Conservation (phyloP, 2,888 invertebrate species). For the Megalurothrips usitatus region DNA sequence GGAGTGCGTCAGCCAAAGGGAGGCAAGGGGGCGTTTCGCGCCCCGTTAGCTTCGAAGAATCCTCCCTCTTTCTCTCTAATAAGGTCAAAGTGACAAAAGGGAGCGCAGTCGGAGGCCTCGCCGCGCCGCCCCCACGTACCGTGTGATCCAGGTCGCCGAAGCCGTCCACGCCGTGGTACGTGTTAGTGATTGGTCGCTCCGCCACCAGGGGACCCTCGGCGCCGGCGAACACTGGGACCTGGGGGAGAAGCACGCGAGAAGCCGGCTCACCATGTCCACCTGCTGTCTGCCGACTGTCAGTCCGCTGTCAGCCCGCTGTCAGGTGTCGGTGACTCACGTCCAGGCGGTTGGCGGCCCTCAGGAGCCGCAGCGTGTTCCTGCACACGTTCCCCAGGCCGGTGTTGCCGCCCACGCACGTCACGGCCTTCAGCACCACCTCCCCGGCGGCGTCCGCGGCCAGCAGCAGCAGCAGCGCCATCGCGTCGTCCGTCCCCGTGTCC, state of each 20-base stretch:
- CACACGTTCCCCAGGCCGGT: slow-evolving; percentile 63
- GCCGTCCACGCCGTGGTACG: background rate
- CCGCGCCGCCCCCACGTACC: slow-evolving; percentile 43
- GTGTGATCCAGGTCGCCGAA: slow-evolving; percentile 42
- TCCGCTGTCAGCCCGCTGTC: too few species aligned
- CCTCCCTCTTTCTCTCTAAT: too few species aligned
- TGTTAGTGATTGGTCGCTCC: background rate
- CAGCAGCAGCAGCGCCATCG: slow-evolving; percentile 56
- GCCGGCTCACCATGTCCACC: too few species aligned
- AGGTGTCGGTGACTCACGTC: slow-evolving; percentile 56
- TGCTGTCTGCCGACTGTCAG: too few species aligned
- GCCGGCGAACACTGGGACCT: slow-evolving; percentile 38
- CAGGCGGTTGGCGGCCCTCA: slow-evolving; percentile 55
- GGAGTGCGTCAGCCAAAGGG: background rate
- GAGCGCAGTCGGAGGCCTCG: too few species aligned
- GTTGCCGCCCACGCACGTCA: slow-evolving; percentile 74
- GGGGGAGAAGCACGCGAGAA: too few species aligned
- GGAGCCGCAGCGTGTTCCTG: slow-evolving; percentile 63
- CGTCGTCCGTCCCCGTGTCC: slow-evolving; percentile 63
- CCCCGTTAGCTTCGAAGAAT: too few species aligned
- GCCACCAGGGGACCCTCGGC: slow-evolving; percentile 30
- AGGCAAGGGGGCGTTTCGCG: background rate
- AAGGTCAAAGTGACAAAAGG: background rate
- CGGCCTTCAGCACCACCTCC: slow-evolving; percentile 56
- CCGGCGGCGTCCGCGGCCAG: slow-evolving; percentile 51